phyloP scores from a whole-genome alignment of 2,113 vertebrate genomes.

The Trinectes maculatus region DNA sequence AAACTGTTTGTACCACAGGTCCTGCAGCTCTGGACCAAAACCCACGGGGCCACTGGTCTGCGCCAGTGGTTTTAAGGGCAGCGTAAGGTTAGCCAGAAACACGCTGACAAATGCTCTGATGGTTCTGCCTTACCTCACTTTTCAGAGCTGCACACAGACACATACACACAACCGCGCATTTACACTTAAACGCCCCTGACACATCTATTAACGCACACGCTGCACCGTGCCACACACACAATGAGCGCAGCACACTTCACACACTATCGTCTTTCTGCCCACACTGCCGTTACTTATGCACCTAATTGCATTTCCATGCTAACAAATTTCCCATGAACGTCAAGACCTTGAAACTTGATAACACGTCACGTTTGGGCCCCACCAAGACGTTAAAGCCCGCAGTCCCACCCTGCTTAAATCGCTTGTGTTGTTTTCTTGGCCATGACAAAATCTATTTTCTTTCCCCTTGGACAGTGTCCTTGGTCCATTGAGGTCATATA shows the following conservation, averaged over 20 bases:
- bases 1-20: constrained; percentile 47
- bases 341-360: constrained; percentile 61
- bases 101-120: constrained; percentile 71
- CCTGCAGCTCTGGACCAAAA: constrained; percentile 43
- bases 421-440: constrained; percentile 41
- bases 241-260: constrained; percentile 69
- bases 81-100: constrained; percentile 77
- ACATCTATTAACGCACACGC: constrained; percentile 49
- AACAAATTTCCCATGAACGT: constrained; percentile 67
- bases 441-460: constrained; percentile 44
- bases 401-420: constrained; percentile 30
- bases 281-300: constrained; percentile 57
- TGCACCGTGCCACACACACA: constrained; percentile 35
- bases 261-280: constrained; percentile 75
- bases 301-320: constrained; percentile 77
- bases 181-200: constrained; percentile 62
- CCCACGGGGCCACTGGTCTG: constrained; percentile 52
- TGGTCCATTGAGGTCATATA: constrained; percentile 17
- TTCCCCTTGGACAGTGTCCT: constrained; percentile 28
- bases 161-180: constrained; percentile 32
- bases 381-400: constrained; percentile 48
- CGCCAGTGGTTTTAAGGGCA: constrained; percentile 69
- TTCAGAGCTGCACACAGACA: constrained; percentile 29
- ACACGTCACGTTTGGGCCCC: constrained; percentile 56
- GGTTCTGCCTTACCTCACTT: constrained; percentile 74